Conservation (phyloP, 53 echinoderm and acorn worm genomes). For the Actinopyga echinites region DNA sequence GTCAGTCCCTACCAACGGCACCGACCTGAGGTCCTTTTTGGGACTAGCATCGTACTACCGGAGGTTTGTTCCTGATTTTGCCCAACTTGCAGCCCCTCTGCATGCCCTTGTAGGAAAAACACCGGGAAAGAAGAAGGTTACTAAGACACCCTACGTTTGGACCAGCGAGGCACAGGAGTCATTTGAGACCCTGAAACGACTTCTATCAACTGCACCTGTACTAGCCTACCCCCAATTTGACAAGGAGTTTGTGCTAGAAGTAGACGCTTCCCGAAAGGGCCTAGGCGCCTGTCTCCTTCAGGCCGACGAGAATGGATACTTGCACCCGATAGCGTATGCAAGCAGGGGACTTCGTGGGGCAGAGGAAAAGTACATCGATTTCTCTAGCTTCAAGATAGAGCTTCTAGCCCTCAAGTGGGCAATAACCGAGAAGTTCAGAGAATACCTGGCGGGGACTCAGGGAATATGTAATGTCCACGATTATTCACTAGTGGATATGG, state of each 20-base stretch:
- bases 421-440: too few species aligned
- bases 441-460: conserved; percentile 23
- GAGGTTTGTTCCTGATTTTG: conserved; percentile 51
- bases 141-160: conserved; percentile 11
- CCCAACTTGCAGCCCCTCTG: conserved; percentile 47
- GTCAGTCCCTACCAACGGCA: conserved; percentile 34
- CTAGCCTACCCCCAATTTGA: conserved; percentile 50
- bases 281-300: conserved; percentile 30
- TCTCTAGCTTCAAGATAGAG: conserved; percentile 51
- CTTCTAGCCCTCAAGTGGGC: conserved; percentile 54
- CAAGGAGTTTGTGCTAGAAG: conserved; percentile 49
- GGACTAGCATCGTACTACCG: conserved; percentile 58
- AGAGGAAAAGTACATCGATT: conserved; percentile 45
- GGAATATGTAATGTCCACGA: too few species aligned
- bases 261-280: conserved; percentile 54
- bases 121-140: not conserved
- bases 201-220: conserved; percentile 34
- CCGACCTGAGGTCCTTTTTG: conserved; percentile 46
- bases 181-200: conserved; percentile 41
- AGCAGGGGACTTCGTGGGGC: conserved; percentile 37
- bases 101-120: conserved; percentile 28
- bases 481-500: too few species aligned
- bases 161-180: conserved; percentile 35
- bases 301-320: conserved; percentile 17
- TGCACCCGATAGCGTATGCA: conserved; percentile 52